phyloP scores from a whole-genome alignment of 2,113 vertebrate genomes.

The Ceyx melanurus region DNA sequence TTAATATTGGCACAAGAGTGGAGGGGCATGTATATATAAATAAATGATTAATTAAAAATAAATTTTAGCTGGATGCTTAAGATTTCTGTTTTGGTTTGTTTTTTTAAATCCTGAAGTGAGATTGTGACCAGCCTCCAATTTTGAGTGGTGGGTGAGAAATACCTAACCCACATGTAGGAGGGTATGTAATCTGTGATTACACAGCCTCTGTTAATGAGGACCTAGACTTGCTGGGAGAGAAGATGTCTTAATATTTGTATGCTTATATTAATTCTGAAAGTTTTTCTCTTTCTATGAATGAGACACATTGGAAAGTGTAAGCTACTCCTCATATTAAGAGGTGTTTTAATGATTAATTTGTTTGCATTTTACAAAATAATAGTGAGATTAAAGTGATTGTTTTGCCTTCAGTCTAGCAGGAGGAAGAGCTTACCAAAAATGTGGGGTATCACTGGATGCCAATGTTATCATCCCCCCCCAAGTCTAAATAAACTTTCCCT shows the following conservation, averaged over 20 bases:
- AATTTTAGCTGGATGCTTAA: background rate
- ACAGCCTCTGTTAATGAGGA: background rate
- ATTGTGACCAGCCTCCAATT: background rate
- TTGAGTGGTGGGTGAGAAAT: background rate
- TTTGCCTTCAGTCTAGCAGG: background rate
- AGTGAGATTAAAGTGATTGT: background rate
- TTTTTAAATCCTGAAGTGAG: background rate
- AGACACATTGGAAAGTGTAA: accelerated
- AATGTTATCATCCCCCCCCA: background rate
- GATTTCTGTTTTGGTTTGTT: background rate
- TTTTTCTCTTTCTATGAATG: background rate
- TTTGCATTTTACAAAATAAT: background rate
- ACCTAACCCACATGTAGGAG: accelerated
- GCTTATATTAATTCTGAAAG: background rate
- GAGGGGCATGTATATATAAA: background rate
- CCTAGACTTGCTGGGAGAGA: background rate
- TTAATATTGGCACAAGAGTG: background rate
- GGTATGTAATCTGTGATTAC: background rate
- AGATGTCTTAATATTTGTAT: background rate
- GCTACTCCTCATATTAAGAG: background rate
- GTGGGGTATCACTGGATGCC: background rate
- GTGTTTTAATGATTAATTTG: background rate
- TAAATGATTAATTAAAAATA: background rate
- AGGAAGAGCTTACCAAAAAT: background rate
- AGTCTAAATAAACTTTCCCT: background rate